Evolutionary conservation across 2,888 invertebrate species (phyloP), one percentile per base, ranked within the genome.

Genomic region (Sclerodermus sp.): DNA sequence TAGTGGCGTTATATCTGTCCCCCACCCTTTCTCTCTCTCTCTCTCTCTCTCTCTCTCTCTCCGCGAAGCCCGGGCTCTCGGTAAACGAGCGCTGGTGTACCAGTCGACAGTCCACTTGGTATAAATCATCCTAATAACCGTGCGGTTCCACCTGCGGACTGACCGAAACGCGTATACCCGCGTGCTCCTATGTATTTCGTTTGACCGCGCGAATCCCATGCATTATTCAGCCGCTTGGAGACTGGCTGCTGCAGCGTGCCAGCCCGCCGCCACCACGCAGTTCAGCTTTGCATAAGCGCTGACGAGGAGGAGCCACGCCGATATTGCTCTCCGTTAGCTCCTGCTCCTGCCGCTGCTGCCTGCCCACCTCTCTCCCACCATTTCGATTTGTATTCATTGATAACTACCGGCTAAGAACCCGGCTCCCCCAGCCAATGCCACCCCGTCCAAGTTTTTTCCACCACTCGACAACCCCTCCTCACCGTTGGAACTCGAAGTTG

Each of bases 61-160:
- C n/a, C n/a, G n/a, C n/a, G n/a, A 8, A 8, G 3, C 23, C 8
- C 23, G 23, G 23, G 23, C 3, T 3, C 8, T 8, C 4, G 23
- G 23, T 8, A 23, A 23, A 23, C 23, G 34, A 41, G 17, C 37
- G 43, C 34, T 34, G 30, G 41, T 47, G 43, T 44, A 44, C 40
- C 45, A 45, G 42, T 52, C 47, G 54, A 51, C 66, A 67, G 68
- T 70, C 61, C 64, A 64, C 60, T 59, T 53, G 57, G 62, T 62
- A 69, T 74, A 73, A 74, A 74, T 73, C 73, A 74, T 73, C 55
- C 67, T 65, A 68, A 74, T 71, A 72, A 70, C 72, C 58, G 61
- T 59, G 58, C 58, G 68, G 68, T 70, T 74, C 64, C 74, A 74
- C 69, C 73, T 74, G 74, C 70, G 62, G 59, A 70, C 63, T 60